Evolutionary conservation across 2,113 vertebrate species (phyloP).

Genomic region (Phodopus roborovskii): DNA sequence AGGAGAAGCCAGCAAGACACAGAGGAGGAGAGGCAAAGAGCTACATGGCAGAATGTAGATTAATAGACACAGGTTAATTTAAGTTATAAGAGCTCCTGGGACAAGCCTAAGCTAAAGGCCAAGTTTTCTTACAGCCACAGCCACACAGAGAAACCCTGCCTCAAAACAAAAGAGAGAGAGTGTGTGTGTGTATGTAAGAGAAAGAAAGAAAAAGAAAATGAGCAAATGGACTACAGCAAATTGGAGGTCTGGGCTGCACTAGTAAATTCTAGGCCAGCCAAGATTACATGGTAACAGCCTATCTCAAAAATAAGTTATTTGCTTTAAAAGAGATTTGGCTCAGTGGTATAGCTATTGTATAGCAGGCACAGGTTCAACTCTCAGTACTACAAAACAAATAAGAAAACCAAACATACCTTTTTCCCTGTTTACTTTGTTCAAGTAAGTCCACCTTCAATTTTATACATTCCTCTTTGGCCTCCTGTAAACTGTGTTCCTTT

Average conservation of each 20-base stretch:
- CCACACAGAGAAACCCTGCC: background rate
- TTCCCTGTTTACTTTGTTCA: conserved; percentile 87
- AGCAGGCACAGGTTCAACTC: background rate
- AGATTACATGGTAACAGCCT: background rate
- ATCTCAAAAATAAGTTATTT: background rate
- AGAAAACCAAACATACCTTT: conserved; percentile 88
- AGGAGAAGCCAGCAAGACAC: background rate
- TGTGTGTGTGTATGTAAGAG: too few relatives aligned
- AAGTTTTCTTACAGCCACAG: background rate
- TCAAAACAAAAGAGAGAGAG: background rate
- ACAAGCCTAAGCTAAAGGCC: background rate
- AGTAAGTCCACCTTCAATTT: conserved; percentile 89
- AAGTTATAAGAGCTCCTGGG: background rate
- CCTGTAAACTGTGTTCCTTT: conserved; percentile 87
- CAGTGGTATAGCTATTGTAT: background rate
- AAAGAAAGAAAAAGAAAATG: background rate
- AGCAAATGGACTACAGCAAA: background rate
- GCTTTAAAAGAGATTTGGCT: background rate
- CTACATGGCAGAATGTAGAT: background rate
- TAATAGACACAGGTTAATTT: background rate
- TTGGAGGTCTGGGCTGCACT: background rate
- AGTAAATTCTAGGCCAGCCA: background rate
- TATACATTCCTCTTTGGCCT: conserved; percentile 89
- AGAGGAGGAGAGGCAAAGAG: background rate
- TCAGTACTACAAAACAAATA: background rate